A percentile compares a stretch with the other conserved stretches of the same genome.
These are phyloP conservation scores for Hemithea aestivaria DNA, from an alignment of 2,888 invertebrate genomes.

Conservation along the genomic window DNA sequence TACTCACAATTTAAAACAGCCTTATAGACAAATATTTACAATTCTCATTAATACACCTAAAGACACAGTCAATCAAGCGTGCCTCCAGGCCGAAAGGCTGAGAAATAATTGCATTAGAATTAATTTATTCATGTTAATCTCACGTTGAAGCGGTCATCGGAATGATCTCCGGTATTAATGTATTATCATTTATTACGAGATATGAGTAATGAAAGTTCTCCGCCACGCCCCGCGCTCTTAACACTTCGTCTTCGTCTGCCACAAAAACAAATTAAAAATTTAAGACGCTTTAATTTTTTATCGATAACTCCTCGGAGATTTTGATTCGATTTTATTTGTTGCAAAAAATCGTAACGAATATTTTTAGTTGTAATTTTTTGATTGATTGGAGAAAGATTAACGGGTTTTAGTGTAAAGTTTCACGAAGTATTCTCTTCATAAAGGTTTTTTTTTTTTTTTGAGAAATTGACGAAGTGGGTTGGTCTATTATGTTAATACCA, in stretches of 20 bases:
- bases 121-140: slow-evolving; percentile 72
- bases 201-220: slow-evolving; percentile 76
- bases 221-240: slow-evolving; percentile 69
- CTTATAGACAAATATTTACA: too few species aligned
- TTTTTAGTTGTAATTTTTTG: too few species aligned
- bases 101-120: slow-evolving; percentile 68
- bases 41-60: background rate
- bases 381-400: too few species aligned
- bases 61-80: slow-evolving; percentile 6
- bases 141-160: slow-evolving; percentile 58
- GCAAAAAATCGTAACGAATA: too few species aligned
- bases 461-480: too few species aligned
- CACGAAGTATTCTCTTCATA: too few species aligned
- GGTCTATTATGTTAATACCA: too few species aligned
- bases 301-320: too few species aligned
- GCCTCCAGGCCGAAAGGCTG: slow-evolving; percentile 23
- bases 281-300: slow-evolving; percentile 43
- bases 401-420: too few species aligned
- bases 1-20: too few species aligned
- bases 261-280: slow-evolving; percentile 62
- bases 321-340: too few species aligned
- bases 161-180: slow-evolving; percentile 74
- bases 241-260: slow-evolving; percentile 73
- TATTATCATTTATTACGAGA: slow-evolving; percentile 77
- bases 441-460: too few species aligned